Base-by-base conservation (phyloP, 2,797 vertebrate genomes). In the Falco rusticolus region DNA sequence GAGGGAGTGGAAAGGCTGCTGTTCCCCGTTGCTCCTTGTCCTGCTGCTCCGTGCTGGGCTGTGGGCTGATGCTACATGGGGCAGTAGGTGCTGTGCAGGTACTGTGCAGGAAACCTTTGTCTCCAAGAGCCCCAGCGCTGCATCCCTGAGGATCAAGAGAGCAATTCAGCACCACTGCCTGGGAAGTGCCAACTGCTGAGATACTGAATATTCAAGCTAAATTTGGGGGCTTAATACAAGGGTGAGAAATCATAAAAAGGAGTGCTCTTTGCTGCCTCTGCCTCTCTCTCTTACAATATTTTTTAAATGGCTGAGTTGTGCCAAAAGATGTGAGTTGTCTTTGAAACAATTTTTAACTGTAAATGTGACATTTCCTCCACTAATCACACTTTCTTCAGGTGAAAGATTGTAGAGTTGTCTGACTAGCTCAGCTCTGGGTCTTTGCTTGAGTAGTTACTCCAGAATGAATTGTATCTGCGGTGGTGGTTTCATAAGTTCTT, bases 321-420 rank as follows among this genome's bases (percentile, higher is more conserved):
- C 93, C 81, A 76, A 91, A 85, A 88, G 81, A 85, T 43, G 66
- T 68, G 66, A 66, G 75, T 91, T 60, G 64, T 45, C 86, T 94
- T 93, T 77, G 50, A 86, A 80, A 85, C 20, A 17, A 89, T 93
- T 95, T 81, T 95, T 90, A 70, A 77, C 65, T 80, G 83, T 84
- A 91, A 94, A 95, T 93, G 71, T 93, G 87, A 64, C 78, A 72
- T 97, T 95, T 95, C 80, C 75, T 77, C 69, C 59, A 77, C 92
- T 96, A 96, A 94, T 85, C 89, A 81, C 66, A 77, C 75, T 95
- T 78, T 68, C 48, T 45, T 76, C 26, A 77, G 87, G 61, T 93
- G 84, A 72, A 85, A 91, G 68, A 69, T 92, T 81, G 64, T 89
- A 70, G 75, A 79, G 33, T 93, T 94, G 59, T 90, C 79, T 94